These are phyloP conservation scores for Cerastis leucographa DNA, from an alignment of 2,888 invertebrate species.

Conservation along the genomic window DNA sequence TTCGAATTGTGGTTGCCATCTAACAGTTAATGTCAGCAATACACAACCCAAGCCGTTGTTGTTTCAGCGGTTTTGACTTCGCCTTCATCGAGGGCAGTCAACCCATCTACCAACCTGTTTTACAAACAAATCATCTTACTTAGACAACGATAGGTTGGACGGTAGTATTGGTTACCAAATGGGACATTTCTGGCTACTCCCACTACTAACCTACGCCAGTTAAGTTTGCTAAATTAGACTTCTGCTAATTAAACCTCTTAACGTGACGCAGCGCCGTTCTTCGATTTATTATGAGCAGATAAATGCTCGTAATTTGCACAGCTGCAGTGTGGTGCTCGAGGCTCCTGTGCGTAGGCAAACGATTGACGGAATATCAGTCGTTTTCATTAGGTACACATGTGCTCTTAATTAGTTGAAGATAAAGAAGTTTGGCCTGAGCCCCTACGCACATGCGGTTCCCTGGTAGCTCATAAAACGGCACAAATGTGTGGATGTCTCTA, in stretches of 20 bases:
- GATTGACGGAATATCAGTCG: slow-evolving; percentile 37
- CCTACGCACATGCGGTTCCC: too few relatives aligned
- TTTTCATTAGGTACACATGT: slow-evolving; percentile 42
- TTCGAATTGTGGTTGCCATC: neutral
- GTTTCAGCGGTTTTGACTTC: neutral
- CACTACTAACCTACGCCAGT: neutral
- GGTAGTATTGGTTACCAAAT: slow-evolving; percentile 6
- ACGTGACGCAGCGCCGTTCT: slow-evolving; percentile 36
- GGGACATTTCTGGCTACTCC: slow-evolving; percentile 7
- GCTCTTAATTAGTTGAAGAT: slow-evolving; percentile 57
- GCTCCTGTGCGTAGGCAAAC: slow-evolving; percentile 34
- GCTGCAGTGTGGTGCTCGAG: slow-evolving; percentile 42
- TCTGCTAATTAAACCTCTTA: slow-evolving; percentile 29
- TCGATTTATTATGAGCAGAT: slow-evolving; percentile 60
- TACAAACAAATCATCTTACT: neutral
- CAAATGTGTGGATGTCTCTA: too few relatives aligned
- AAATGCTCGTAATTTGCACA: slow-evolving; percentile 59
- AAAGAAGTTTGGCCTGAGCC: too few relatives aligned
- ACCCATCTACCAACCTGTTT: neutral
- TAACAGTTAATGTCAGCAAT: neutral
- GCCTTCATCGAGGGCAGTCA: neutral
- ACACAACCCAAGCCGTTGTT: neutral
- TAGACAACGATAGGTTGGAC: neutral
- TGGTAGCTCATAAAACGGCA: too few relatives aligned
- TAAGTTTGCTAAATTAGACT: slow-evolving; percentile 26